These are phyloP conservation scores for Diorhabda sublineata DNA, from an alignment of 1,140 invertebrate genomes.

Conservation along the genomic window DNA sequence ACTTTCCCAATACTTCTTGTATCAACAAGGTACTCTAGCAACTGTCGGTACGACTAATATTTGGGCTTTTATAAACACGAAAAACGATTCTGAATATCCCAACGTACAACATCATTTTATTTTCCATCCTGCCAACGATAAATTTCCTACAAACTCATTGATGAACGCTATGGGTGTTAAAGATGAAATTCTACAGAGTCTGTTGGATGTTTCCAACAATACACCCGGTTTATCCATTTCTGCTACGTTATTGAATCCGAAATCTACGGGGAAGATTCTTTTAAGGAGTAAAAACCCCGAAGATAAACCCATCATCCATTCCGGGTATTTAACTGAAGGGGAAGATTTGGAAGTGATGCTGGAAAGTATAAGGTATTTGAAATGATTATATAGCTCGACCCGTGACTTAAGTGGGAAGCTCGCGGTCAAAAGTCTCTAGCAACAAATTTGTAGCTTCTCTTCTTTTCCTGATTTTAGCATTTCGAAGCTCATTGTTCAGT, in stretches of 20 bases:
- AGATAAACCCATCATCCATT: slow-evolving; percentile 63
- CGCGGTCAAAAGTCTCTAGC: too few species aligned
- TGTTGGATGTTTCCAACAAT: slow-evolving; percentile 19
- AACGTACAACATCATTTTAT: slow-evolving; percentile 40
- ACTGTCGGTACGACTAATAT: slow-evolving; percentile 27
- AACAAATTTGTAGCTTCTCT: too few species aligned
- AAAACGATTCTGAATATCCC: slow-evolving; percentile 31
- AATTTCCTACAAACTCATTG: slow-evolving; percentile 16
- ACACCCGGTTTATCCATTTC: slow-evolving; percentile 33
- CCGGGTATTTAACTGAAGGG: slow-evolving; percentile 63
- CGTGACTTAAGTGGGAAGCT: too few species aligned
- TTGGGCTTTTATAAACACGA: slow-evolving; percentile 29
- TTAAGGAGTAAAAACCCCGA: slow-evolving; percentile 57
- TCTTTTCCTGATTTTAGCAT: too few species aligned
- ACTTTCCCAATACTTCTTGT: slow-evolving; percentile 30
- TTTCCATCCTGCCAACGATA: slow-evolving; percentile 44
- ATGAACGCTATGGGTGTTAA: slow-evolving; percentile 12
- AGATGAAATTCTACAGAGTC: slow-evolving; percentile 13
- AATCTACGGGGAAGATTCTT: slow-evolving; percentile 56
- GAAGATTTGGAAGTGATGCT: slow-evolving; percentile 43
- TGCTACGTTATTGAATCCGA: slow-evolving; percentile 68
- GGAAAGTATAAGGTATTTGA: slow-evolving; percentile 47
- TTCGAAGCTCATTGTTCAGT: too few species aligned
- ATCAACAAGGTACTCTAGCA: slow-evolving; percentile 27
- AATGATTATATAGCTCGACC: too few species aligned